Conservation (phyloP, 1,140 invertebrate genomes). For the Pemphigus obesinymphae region DNA sequence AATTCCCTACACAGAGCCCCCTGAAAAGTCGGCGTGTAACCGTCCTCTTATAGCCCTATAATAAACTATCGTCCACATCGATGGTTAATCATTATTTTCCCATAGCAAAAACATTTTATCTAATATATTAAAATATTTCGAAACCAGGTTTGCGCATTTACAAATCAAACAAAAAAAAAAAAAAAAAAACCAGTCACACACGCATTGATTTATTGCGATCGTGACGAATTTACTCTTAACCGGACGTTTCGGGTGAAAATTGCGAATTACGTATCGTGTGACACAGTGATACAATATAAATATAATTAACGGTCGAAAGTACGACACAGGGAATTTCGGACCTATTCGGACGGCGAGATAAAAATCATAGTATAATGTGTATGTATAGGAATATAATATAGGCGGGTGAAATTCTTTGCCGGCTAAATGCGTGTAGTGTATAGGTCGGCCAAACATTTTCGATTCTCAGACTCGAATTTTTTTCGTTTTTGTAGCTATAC, state of each 20-base stretch:
- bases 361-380: neutral
- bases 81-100: neutral
- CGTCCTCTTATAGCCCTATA: neutral
- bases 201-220: neutral
- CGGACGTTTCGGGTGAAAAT: neutral
- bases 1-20: too few species aligned
- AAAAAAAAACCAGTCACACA: too few species aligned
- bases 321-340: too few species aligned
- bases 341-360: neutral
- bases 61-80: too few species aligned
- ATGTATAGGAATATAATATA: neutral
- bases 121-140: neutral
- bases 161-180: too few species aligned
- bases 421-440: neutral
- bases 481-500: too few species aligned
- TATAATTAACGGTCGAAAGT: too few species aligned
- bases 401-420: neutral
- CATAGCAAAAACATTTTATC: neutral
- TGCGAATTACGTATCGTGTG: neutral
- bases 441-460: neutral
- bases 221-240: neutral
- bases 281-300: too few species aligned
- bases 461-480: neutral
- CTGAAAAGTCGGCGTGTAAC: too few species aligned
- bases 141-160: neutral